Evolutionary conservation across 2,113 vertebrate genomes (phyloP).

Genomic region (Thunnus thynnus): DNA sequence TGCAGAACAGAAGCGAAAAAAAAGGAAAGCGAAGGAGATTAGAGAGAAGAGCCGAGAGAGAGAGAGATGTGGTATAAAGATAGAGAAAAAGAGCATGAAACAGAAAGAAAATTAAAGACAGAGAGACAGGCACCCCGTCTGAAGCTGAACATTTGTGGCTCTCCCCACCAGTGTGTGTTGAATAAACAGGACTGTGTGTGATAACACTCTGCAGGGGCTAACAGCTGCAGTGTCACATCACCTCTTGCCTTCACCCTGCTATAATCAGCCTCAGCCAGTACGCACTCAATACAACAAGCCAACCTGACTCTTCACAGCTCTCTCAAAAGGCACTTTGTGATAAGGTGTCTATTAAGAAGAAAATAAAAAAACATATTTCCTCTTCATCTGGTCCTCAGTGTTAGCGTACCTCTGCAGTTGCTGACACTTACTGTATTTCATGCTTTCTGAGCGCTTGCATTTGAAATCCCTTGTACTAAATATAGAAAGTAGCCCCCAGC

Average conservation of each 20-base stretch:
- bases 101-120: conserved; percentile 1
- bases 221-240: conserved; percentile 65
- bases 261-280: conserved; percentile 39
- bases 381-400: neutral
- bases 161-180: conserved; percentile 36
- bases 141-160: conserved; percentile 31
- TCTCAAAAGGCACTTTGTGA: neutral
- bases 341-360: conserved; percentile 1
- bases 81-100: conserved; percentile 14
- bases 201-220: conserved; percentile 58
- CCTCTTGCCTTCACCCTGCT: conserved; percentile 19
- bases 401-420: conserved; percentile 28
- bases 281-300: conserved; percentile 12
- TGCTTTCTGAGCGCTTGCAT: conserved; percentile 45
- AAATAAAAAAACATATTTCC: conserved; percentile 1
- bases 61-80: conserved; percentile 48
- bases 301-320: conserved; percentile 26
- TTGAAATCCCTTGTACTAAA: conserved; percentile 63
- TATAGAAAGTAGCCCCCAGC: conserved; percentile 50
- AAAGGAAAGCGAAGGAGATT: conserved; percentile 41
- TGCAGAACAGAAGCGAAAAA: conserved; percentile 50
- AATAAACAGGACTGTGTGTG: conserved; percentile 61
- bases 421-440: conserved; percentile 32
- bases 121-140: neutral
- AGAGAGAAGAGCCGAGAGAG: conserved; percentile 40